Evolutionary conservation across 2,113 vertebrate species (phyloP).

Genomic region (Todiramphus chloris): DNA sequence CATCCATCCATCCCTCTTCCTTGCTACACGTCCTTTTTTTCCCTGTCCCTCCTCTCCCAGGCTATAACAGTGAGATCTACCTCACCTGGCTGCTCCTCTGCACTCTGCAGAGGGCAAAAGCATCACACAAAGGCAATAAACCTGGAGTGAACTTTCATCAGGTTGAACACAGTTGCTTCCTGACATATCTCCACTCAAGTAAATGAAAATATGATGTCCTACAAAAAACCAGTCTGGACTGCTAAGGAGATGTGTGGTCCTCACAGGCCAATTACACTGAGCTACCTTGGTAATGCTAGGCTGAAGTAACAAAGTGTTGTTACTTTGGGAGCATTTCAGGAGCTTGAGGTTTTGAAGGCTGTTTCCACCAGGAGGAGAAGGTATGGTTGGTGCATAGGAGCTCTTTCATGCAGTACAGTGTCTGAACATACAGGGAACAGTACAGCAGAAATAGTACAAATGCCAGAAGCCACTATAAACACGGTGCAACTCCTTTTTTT

Average conservation of each 20-base stretch:
- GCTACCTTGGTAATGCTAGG: not conserved
- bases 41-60: not conserved
- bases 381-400: not conserved
- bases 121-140: not conserved
- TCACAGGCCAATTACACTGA: not conserved
- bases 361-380: not conserved
- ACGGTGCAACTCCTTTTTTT: not conserved
- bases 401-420: not conserved
- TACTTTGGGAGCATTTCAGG: not conserved
- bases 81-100: not conserved
- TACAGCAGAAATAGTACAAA: not conserved
- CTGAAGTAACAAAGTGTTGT: not conserved
- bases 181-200: not conserved
- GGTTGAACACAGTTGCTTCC: not conserved
- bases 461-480: not conserved
- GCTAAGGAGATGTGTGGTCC: not conserved
- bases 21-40: not conserved
- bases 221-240: not conserved
- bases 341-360: not conserved
- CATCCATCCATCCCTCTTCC: not conserved
- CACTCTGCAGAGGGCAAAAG: not conserved
- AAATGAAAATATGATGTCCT: not conserved
- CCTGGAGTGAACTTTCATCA: not conserved
- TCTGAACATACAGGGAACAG: not conserved
- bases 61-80: not conserved